These are phyloP conservation scores for Dasyprocta punctata DNA, from an alignment of 2,113 vertebrate genomes.

Conservation along the genomic window DNA sequence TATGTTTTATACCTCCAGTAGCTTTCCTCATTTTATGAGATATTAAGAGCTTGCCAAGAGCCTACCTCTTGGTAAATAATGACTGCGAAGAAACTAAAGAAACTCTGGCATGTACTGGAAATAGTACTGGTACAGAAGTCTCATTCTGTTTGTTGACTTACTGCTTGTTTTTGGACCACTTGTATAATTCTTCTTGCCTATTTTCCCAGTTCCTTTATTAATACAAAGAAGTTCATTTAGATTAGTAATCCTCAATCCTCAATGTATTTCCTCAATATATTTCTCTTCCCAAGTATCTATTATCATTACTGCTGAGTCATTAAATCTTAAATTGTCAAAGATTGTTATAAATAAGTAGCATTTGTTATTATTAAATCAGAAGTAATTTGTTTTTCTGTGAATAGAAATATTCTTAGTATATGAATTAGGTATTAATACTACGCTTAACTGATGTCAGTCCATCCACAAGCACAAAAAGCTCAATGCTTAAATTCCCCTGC, in stretches of 20 bases:
- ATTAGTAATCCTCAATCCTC: neutral
- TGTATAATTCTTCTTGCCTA: neutral
- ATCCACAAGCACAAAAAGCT: neutral
- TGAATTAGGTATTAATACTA: neutral
- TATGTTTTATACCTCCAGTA: neutral
- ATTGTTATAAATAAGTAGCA: neutral
- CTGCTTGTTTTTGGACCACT: neutral
- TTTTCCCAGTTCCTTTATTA: neutral
- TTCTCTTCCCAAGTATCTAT: neutral
- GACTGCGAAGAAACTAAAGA: neutral
- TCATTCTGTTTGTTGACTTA: neutral
- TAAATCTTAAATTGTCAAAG: neutral
- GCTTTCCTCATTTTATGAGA: neutral
- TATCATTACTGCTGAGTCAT: neutral
- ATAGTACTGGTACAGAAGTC: too few species aligned
- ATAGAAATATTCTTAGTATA: neutral
- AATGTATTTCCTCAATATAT: too few species aligned
- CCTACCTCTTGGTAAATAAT: neutral
- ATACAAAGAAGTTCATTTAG: neutral
- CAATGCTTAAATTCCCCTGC: neutral
- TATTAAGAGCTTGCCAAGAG: neutral
- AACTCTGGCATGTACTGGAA: neutral
- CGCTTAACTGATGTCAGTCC: neutral
- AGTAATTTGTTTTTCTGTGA: neutral
- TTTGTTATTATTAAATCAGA: conserved; percentile 2